These are phyloP conservation scores for Anodontia alba DNA, from an alignment of 2,888 invertebrate species.

Conservation along the genomic window DNA sequence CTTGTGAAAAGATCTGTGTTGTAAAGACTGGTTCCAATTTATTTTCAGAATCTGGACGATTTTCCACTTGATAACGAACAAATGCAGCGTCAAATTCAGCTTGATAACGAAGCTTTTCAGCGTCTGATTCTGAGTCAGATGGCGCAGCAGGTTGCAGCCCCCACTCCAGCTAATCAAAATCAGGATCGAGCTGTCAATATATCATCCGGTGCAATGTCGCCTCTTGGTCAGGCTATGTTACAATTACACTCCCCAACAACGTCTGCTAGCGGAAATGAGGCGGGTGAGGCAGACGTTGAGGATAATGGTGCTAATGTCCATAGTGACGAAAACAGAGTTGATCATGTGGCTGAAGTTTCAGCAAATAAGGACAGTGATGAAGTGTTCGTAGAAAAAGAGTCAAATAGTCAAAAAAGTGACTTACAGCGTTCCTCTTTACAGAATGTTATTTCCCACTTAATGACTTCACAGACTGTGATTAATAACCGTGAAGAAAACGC, in stretches of 20 bases:
- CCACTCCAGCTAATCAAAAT: constrained; percentile 34
- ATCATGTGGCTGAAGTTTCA: constrained; percentile 5
- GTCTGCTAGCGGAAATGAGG: constrained; percentile 46
- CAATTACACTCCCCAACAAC: constrained; percentile 53
- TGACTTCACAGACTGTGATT: constrained; percentile 60
- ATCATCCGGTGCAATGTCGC: constrained; percentile 41
- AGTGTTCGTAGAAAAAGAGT: constrained; percentile 44
- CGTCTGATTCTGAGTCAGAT: constrained; percentile 45
- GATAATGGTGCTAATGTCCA: constrained; percentile 14
- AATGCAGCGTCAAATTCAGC: constrained; percentile 70
- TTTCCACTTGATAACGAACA: constrained; percentile 69
- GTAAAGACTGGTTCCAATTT: constrained; percentile 16
- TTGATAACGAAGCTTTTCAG: constrained; percentile 59
- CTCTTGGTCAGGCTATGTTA: constrained; percentile 55
- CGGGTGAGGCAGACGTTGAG: constrained; percentile 29
- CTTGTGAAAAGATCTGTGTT: constrained; percentile 3
- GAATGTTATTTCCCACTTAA: constrained; percentile 74
- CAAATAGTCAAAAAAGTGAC: constrained; percentile 23
- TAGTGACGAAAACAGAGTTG: neutral
- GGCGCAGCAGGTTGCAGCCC: constrained; percentile 24
- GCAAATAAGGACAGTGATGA: constrained; percentile 46
- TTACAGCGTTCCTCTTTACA: constrained; percentile 52
- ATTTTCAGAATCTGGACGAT: constrained; percentile 61
- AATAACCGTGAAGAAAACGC: constrained; percentile 47
- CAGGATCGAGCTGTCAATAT: neutral